Evolutionary conservation across 2,797 vertebrate genomes (phyloP).

Genomic region (Scleropages formosus): DNA sequence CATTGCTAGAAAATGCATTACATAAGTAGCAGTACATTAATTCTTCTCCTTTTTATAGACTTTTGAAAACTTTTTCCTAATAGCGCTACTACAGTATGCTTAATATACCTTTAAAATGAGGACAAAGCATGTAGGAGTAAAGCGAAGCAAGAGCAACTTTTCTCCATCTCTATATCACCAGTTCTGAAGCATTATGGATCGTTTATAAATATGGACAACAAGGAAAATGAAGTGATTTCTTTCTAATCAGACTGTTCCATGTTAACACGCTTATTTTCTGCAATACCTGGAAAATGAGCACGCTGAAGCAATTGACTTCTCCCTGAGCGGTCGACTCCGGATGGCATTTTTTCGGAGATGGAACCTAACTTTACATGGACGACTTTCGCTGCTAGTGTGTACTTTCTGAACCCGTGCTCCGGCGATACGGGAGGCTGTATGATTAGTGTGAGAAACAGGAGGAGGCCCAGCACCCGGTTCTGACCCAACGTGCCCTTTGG

Average conservation of each 20-base stretch:
- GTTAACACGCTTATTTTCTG: too few species aligned
- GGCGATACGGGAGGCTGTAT: constrained; percentile 26
- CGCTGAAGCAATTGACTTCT: too few species aligned
- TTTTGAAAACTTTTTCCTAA: neutral
- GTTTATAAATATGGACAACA: neutral
- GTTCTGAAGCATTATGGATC: neutral
- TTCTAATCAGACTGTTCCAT: too few species aligned
- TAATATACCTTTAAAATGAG: constrained; percentile 8
- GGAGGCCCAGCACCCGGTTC: constrained; percentile 26
- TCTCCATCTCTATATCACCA: neutral
- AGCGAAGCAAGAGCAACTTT: too few species aligned
- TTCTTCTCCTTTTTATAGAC: constrained; percentile 6
- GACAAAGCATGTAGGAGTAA: too few species aligned
- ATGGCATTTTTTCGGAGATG: constrained; percentile 21
- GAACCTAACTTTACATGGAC: constrained; percentile 35
- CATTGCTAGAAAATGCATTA: too few species aligned
- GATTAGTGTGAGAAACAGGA: constrained; percentile 32
- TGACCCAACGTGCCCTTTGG: constrained; percentile 60
- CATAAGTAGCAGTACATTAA: too few species aligned
- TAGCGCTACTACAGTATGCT: neutral
- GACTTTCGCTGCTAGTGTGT: neutral
- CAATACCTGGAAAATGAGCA: constrained; percentile 32
- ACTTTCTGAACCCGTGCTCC: neutral
- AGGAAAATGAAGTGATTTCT: neutral
- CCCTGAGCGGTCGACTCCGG: too few species aligned